Conservation (phyloP, 2,797 vertebrate species). For the Austrolebias charrua region DNA sequence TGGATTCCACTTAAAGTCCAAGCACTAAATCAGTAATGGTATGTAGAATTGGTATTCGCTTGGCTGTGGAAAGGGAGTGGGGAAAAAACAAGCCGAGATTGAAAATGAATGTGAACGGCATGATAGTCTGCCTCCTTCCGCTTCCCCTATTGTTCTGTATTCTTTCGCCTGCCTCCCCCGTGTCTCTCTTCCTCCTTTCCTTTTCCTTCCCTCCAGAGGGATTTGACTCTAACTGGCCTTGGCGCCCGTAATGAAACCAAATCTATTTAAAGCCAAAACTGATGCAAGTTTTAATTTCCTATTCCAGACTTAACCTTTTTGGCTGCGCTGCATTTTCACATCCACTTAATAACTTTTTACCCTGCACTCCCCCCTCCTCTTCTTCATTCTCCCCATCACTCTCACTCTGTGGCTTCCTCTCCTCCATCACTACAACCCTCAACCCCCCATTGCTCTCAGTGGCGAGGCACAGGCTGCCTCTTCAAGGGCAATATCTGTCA, state of each 20-base stretch:
- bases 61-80: conserved; percentile 55
- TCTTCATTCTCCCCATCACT: conserved; percentile 58
- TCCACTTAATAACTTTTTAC: conserved; percentile 83
- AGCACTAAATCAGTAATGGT: conserved; percentile 69
- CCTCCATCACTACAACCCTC: conserved; percentile 44
- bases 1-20: conserved; percentile 64
- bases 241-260: conserved; percentile 83
- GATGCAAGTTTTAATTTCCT: conserved; percentile 85
- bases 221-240: conserved; percentile 83
- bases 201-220: conserved; percentile 68
- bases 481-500: conserved; percentile 82
- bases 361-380: conserved; percentile 36
- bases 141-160: conserved; percentile 56
- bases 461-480: conserved; percentile 72
- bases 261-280: conserved; percentile 86
- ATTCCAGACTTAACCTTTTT: conserved; percentile 84
- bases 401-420: conserved; percentile 60
- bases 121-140: conserved; percentile 67
- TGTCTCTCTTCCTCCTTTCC: conserved; percentile 58
- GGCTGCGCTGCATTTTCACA: conserved; percentile 82
- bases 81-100: conserved; percentile 71
- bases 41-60: conserved; percentile 71
- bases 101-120: conserved; percentile 76
- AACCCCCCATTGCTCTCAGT: conserved; percentile 61
- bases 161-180: conserved; percentile 50